phyloP scores from a whole-genome alignment of 1,140 invertebrate species.

The Octopus sinensis region DNA sequence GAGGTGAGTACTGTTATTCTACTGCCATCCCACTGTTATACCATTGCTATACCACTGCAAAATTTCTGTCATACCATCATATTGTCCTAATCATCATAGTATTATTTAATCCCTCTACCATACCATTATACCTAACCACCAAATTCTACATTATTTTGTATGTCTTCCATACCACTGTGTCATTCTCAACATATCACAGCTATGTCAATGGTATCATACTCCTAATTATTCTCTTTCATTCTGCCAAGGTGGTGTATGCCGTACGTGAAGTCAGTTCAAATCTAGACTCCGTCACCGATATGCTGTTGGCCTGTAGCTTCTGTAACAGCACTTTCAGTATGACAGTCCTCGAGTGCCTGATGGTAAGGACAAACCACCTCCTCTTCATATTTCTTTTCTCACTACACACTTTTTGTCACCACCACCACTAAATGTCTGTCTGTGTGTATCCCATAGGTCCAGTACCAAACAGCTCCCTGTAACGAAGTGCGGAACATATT shows the following conservation, averaged over 20 bases:
- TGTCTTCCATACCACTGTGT: no score
- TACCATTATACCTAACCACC: no score
- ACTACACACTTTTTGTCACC: background rate
- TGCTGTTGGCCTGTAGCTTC: conserved; percentile 56
- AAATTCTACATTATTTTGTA: no score
- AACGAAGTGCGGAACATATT: conserved; percentile 59
- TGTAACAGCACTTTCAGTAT: conserved; percentile 55
- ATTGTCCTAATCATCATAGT: no score
- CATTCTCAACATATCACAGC: no score
- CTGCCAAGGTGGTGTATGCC: conserved; percentile 46
- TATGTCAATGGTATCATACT: no score
- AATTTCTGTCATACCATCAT: no score
- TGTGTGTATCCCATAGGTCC: conserved; percentile 41
- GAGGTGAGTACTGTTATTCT: conserved; percentile 40
- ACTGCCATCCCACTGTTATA: no score
- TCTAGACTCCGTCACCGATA: conserved; percentile 43
- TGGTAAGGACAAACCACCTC: conserved; percentile 43
- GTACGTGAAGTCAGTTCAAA: conserved; percentile 46
- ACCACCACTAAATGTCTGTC: background rate
- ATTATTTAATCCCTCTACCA: no score
- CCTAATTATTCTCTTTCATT: no score
- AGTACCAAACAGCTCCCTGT: conserved; percentile 56
- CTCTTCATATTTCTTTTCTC: background rate
- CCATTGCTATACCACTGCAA: no score
- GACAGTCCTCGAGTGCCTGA: conserved; percentile 53